Conservation (phyloP, 2,113 vertebrate species). For the Myiagra hebetior region DNA sequence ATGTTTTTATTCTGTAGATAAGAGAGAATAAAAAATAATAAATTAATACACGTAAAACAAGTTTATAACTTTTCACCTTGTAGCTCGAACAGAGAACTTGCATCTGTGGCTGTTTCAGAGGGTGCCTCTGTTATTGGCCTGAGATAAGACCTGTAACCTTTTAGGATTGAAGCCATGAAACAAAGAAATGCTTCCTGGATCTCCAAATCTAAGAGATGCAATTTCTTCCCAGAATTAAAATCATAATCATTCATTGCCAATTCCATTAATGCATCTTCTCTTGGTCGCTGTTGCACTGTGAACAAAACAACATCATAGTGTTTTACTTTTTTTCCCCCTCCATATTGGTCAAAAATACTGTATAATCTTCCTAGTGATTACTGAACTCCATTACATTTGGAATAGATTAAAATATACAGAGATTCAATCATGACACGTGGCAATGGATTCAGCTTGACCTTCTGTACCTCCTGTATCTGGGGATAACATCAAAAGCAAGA, state of each 20-base stretch:
- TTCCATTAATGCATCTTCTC: conserved; percentile 90
- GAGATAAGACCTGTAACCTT: conserved; percentile 93
- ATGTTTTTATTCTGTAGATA: background rate
- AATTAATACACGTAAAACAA: background rate
- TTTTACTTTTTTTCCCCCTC: background rate
- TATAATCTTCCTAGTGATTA: background rate
- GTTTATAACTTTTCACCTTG: conserved; percentile 80
- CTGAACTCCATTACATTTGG: background rate
- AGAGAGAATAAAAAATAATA: background rate
- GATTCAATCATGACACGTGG: background rate
- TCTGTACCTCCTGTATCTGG: background rate
- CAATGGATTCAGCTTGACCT: background rate
- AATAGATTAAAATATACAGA: background rate
- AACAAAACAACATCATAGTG: background rate
- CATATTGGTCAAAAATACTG: background rate
- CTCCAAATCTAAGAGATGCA: conserved; percentile 92
- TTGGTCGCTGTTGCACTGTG: conserved; percentile 88
- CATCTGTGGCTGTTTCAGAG: conserved; percentile 96
- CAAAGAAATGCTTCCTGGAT: conserved; percentile 96
- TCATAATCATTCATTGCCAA: conserved; percentile 87
- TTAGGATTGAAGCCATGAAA: conserved; percentile 98
- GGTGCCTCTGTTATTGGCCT: conserved; percentile 95
- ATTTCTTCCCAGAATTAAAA: conserved; percentile 85
- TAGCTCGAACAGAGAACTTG: conserved; percentile 91
- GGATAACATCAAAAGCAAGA: background rate